Evolutionary conservation across 2,797 vertebrate genomes (phyloP).

Genomic region (Pantherophis vulpinus): DNA sequence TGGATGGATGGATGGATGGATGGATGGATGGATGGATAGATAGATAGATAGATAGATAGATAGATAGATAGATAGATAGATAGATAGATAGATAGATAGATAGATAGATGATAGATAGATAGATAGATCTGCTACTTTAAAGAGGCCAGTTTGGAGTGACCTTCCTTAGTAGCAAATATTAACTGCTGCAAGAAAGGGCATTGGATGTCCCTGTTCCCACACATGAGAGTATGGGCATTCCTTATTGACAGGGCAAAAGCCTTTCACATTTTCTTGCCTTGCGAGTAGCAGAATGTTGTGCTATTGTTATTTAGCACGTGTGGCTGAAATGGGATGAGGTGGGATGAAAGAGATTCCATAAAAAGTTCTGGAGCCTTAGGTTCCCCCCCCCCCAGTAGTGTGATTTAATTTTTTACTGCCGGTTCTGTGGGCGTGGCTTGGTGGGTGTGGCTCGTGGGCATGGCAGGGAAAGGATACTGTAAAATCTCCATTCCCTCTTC

Average conservation of each 20-base stretch:
- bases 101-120: not conserved
- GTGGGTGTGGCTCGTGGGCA: no score
- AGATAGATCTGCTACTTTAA: not conserved
- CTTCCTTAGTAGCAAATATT: not conserved
- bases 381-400: not conserved
- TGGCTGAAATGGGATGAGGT: not conserved
- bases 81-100: not conserved
- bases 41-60: not conserved
- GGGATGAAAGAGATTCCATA: not conserved
- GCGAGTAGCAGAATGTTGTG: not conserved
- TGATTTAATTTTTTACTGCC: no score
- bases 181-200: not conserved
- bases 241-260: not conserved
- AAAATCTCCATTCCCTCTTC: no score
- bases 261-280: not conserved
- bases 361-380: not conserved
- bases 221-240: not conserved
- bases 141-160: not conserved
- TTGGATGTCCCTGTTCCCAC: not conserved
- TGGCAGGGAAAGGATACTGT: no score
- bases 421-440: no score
- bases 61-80: not conserved
- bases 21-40: no score
- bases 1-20: no score
- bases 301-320: not conserved